Conservation (phyloP, 1,140 invertebrate genomes). For the Macrotrachela quadricornifera region DNA sequence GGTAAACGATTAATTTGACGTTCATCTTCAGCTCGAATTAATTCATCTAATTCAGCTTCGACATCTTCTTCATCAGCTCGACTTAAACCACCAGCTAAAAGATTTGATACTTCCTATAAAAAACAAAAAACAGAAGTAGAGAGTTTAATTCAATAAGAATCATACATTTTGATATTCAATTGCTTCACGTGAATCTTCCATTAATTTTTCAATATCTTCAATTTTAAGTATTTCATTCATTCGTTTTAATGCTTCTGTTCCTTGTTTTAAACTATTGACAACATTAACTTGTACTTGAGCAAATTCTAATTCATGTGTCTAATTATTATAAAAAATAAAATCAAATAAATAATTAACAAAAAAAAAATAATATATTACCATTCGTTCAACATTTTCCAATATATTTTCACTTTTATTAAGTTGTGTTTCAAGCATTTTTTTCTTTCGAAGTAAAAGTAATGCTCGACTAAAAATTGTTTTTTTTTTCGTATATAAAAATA, state of each 20-base stretch:
- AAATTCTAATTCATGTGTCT: conserved; percentile 2
- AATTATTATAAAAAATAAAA: background rate
- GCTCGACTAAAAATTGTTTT: background rate
- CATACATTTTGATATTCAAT: conserved; percentile 5
- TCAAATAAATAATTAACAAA: too few relatives aligned
- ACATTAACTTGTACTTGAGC: conserved; percentile 6
- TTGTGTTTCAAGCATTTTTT: conserved; percentile 2
- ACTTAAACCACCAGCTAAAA: too few relatives aligned
- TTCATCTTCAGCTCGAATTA: too few relatives aligned
- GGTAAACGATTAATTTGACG: too few relatives aligned
- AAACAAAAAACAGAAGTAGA: too few relatives aligned
- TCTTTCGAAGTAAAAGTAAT: conserved; percentile 4
- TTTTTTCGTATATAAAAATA: background rate
- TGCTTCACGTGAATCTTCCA: conserved; percentile 5
- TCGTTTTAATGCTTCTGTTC: conserved; percentile 6
- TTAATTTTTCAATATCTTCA: conserved; percentile 6
- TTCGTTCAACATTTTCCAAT: conserved; percentile 4
- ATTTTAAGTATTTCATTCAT: conserved; percentile 4
- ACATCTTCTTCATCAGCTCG: too few relatives aligned
- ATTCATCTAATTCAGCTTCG: too few relatives aligned
- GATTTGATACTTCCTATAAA: too few relatives aligned
- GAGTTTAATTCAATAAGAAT: too few relatives aligned
- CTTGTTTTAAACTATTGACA: conserved; percentile 2
- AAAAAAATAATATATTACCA: background rate
- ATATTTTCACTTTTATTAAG: conserved; percentile 2